These are phyloP conservation scores for Motacilla alba DNA, from an alignment of 2,113 vertebrate genomes.

Conservation along the genomic window DNA sequence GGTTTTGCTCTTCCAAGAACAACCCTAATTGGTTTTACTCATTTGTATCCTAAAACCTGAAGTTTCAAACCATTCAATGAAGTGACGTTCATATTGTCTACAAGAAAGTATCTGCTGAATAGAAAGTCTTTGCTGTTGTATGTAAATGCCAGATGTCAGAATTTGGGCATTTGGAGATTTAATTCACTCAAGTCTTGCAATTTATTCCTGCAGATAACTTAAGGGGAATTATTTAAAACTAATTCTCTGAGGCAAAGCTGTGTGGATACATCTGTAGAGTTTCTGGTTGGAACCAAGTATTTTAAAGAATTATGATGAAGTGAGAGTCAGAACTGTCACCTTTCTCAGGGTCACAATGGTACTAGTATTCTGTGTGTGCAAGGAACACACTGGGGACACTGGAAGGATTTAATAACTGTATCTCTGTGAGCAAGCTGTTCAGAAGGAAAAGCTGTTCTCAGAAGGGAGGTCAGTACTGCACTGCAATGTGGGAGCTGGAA, in stretches of 20 bases:
- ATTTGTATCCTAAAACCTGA: not conserved
- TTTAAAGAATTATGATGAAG: constrained; percentile 60
- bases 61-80: not conserved
- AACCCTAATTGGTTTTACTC: not conserved
- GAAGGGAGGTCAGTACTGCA: not conserved
- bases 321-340: constrained; percentile 54
- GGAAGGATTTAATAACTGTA: constrained; percentile 16
- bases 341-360: constrained; percentile 31
- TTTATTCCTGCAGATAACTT: not conserved
- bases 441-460: constrained; percentile 2
- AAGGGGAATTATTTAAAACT: not conserved
- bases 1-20: not conserved
- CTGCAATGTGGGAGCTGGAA: not conserved
- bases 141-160: not conserved
- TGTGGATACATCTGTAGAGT: constrained; percentile 2
- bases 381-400: not conserved
- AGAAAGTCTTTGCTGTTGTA: not conserved
- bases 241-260: not conserved
- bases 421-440: not conserved
- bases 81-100: not conserved
- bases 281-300: not conserved
- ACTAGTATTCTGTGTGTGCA: not conserved
- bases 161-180: not conserved
- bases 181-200: not conserved
- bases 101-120: not conserved